phyloP scores from a whole-genome alignment of 2,797 vertebrate genomes.

The Rousettus madagascariensis region DNA sequence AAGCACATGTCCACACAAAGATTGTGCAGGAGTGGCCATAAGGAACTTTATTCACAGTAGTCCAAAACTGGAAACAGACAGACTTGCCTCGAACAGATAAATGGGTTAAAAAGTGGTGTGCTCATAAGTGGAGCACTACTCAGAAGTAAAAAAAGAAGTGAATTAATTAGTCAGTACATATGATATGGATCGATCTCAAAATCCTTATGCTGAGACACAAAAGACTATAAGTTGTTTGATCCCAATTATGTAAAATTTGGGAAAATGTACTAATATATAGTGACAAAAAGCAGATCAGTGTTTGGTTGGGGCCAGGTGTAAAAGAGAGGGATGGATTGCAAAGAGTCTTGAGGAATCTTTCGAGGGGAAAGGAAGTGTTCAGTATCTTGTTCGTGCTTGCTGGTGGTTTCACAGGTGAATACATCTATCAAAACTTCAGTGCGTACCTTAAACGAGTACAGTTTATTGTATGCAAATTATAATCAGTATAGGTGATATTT shows the following conservation, averaged over 20 bases:
- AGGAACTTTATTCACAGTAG: neutral
- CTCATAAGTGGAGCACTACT: neutral
- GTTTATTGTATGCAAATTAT: no score
- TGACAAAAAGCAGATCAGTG: neutral
- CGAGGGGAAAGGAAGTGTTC: neutral
- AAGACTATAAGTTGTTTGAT: neutral
- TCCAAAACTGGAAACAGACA: neutral
- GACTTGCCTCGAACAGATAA: neutral
- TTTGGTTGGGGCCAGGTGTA: neutral
- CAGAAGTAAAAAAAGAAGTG: neutral
- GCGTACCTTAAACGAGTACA: neutral
- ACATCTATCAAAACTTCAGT: neutral
- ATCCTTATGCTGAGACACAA: neutral
- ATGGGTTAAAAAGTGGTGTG: neutral
- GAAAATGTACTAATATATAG: no score
- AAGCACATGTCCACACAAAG: neutral
- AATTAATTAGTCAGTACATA: neutral
- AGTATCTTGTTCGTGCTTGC: neutral
- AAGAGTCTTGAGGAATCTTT: neutral
- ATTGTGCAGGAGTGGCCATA: neutral
- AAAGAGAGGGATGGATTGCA: neutral
- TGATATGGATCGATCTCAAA: neutral
- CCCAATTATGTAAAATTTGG: no score
- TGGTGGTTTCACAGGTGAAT: neutral
- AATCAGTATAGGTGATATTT: neutral